A percentile compares a stretch with the other conserved stretches of the same genome.
phyloP scores from a whole-genome alignment of 2,113 vertebrate species.

The Carlito syrichta region DNA sequence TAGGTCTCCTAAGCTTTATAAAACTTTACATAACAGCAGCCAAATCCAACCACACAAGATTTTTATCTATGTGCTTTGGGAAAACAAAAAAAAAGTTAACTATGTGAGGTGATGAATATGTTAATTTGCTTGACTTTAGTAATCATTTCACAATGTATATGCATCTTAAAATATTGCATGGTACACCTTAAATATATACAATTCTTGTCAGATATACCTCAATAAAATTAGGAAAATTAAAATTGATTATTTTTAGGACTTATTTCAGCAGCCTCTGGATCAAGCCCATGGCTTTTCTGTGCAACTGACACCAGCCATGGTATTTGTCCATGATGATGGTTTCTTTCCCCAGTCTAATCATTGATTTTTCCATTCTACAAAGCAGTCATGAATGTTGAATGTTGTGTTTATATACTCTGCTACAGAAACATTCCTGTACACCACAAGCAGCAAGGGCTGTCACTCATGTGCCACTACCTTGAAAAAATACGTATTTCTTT shows the following conservation, averaged over 20 bases:
- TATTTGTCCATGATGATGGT: constrained; percentile 10
- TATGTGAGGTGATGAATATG: too few species aligned
- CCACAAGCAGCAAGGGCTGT: background rate
- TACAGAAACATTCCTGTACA: background rate
- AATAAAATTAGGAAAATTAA: background rate
- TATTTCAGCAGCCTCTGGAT: constrained; percentile 5
- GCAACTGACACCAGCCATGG: background rate
- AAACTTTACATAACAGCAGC: background rate
- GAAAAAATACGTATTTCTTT: constrained; percentile 27
- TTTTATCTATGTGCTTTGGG: background rate
- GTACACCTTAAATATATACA: too few species aligned
- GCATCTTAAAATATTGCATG: too few species aligned
- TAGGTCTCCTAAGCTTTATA: constrained; percentile 15
- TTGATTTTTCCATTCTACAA: constrained; percentile 43
- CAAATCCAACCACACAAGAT: constrained; percentile 29
- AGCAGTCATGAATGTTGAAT: constrained; percentile 12
- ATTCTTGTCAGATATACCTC: too few species aligned
- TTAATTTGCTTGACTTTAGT: too few species aligned
- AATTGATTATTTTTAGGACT: background rate
- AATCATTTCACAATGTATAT: too few species aligned
- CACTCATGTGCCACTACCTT: background rate
- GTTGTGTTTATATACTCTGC: background rate
- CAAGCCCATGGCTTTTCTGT: background rate
- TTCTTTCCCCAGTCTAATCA: constrained; percentile 31
- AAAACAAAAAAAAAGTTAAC: too few species aligned